Evolutionary conservation across 2,888 invertebrate genomes (phyloP).

Genomic region (Gerris lacustris): DNA sequence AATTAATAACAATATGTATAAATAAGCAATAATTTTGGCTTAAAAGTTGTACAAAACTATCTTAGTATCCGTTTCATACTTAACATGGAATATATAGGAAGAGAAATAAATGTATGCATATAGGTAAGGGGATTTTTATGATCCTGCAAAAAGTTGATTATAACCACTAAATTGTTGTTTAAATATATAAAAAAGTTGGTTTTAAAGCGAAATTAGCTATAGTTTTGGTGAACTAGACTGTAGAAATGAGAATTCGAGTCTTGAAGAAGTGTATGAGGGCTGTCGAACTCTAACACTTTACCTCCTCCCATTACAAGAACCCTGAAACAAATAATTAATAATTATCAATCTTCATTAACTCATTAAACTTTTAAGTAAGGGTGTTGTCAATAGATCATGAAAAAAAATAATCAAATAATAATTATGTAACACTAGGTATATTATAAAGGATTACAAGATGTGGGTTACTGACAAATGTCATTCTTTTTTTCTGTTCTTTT

Average conservation of each 20-base stretch:
- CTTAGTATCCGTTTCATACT: no score
- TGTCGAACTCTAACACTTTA: constrained; percentile 52
- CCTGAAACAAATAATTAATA: constrained; percentile 33
- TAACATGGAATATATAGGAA: no score
- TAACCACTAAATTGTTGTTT: no score
- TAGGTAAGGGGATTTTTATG: no score
- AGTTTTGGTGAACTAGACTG: constrained; percentile 44
- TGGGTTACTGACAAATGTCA: constrained; percentile 1
- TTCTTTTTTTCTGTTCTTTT: neutral
- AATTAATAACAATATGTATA: no score
- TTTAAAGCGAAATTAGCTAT: neutral
- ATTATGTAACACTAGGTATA: neutral
- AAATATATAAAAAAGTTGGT: no score
- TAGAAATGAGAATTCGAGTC: constrained; percentile 53
- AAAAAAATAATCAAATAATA: constrained; percentile 7
- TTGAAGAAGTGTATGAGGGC: constrained; percentile 51
- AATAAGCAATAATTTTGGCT: no score
- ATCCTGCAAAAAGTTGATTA: no score
- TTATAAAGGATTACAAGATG: neutral
- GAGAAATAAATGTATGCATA: no score
- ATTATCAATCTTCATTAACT: no score
- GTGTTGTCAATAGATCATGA: neutral
- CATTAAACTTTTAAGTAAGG: no score
- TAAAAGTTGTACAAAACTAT: no score
- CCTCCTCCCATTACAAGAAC: constrained; percentile 67